These are phyloP conservation scores for Ophiothrix spiculata DNA, from an alignment of 35 echinoderm and acorn worm genomes.

Conservation along the genomic window DNA sequence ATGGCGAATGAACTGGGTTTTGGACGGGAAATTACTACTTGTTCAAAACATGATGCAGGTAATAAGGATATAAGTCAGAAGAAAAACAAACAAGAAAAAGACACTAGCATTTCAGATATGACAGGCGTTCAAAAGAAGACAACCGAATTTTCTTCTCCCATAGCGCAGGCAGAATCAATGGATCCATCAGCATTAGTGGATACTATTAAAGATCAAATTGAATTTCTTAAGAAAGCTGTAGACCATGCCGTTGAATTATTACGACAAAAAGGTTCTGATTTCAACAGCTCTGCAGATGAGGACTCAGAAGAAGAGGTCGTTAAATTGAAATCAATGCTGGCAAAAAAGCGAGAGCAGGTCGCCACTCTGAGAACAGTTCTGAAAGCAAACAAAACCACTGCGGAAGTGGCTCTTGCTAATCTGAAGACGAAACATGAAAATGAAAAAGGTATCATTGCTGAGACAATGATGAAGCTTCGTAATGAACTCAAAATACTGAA, in stretches of 20 bases:
- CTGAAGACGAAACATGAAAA: constrained; percentile 95
- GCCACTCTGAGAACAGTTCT: constrained; percentile 88
- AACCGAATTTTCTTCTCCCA: constrained; percentile 19
- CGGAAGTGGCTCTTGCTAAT: constrained; percentile 91
- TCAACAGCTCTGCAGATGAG: constrained; percentile 71
- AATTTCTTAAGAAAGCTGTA: constrained; percentile 85
- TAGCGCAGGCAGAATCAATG: constrained; percentile 45
- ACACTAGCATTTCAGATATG: no score
- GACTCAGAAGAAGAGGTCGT: constrained; percentile 82
- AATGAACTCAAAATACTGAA: constrained; percentile 84
- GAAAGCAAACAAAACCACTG: constrained; percentile 96
- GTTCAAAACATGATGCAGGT: no score
- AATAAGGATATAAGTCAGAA: no score
- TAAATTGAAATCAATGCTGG: constrained; percentile 67
- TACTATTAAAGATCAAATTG: constrained; percentile 86
- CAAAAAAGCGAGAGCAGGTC: constrained; percentile 86
- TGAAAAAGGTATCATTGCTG: constrained; percentile 86
- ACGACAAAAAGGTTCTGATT: constrained; percentile 57
- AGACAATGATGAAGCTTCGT: constrained; percentile 93
- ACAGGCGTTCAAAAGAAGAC: no score
- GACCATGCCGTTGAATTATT: constrained; percentile 86
- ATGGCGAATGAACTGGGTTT: no score
- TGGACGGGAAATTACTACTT: no score
- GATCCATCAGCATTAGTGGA: constrained; percentile 65
- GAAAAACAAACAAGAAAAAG: no score